A percentile compares a stretch with the other conserved stretches of the same genome.
Evolutionary conservation across 1,140 invertebrate genomes (phyloP).

Genomic region (Cotesia chilonis): DNA sequence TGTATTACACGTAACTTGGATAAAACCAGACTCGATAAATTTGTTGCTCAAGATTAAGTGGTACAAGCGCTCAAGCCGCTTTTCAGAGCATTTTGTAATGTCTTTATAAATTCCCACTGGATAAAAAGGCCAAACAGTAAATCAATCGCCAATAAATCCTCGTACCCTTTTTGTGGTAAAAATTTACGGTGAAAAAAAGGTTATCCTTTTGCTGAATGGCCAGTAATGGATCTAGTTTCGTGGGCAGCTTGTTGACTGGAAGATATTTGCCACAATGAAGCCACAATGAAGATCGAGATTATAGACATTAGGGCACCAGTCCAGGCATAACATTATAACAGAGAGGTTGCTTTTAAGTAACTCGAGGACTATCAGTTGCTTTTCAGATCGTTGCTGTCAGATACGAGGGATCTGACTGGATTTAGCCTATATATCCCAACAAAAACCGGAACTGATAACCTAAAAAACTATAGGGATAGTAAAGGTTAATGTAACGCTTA

Average conservation of each 20-base stretch:
- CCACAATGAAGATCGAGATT: constrained; percentile 52
- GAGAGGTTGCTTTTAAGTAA: not conserved
- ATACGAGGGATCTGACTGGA: not conserved
- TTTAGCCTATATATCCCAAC: no score
- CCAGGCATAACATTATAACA: constrained; percentile 33
- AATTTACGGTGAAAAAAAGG: no score
- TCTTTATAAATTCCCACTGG: not conserved
- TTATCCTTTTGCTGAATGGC: no score
- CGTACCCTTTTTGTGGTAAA: no score
- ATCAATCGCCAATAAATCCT: no score
- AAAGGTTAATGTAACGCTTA: not conserved
- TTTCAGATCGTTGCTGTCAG: constrained; percentile 26
- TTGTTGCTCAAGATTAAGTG: constrained; percentile 30
- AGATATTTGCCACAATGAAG: not conserved
- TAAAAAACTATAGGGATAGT: no score
- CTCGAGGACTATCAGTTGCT: not conserved
- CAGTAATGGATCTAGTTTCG: no score
- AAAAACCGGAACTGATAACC: no score
- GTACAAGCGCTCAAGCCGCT: constrained; percentile 10
- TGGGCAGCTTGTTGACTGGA: not conserved
- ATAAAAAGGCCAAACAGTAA: no score
- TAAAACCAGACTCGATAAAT: constrained; percentile 35
- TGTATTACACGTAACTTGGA: constrained; percentile 24
- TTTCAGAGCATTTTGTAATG: not conserved
- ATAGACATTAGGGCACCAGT: constrained; percentile 57